These are phyloP conservation scores for Neosilurus hyrtlii DNA, from an alignment of 2,797 vertebrate genomes.

Conservation along the genomic window DNA sequence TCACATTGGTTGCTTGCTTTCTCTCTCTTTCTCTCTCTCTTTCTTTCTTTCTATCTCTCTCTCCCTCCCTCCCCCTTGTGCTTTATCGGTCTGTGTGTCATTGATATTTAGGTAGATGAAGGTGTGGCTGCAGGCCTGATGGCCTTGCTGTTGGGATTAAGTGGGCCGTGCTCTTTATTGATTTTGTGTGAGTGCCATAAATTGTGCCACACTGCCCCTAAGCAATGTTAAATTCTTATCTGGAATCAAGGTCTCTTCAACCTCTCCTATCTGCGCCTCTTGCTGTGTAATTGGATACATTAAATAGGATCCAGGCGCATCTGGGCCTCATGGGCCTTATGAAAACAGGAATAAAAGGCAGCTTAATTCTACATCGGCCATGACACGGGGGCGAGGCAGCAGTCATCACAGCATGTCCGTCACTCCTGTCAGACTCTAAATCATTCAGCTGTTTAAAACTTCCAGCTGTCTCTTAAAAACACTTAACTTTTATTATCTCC, in stretches of 20 bases:
- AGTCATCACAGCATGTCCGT: neutral
- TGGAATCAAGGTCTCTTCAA: slow-evolving; percentile 55
- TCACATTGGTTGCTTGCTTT: too few relatives aligned
- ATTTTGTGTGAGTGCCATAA: slow-evolving; percentile 55
- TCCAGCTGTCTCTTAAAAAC: neutral
- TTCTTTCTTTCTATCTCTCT: neutral
- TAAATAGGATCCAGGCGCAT: slow-evolving; percentile 24
- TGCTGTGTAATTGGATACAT: slow-evolving; percentile 41
- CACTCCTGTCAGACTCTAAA: slow-evolving; percentile 5
- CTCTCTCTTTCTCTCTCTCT: neutral
- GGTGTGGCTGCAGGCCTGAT: slow-evolving; percentile 44
- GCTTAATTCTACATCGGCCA: slow-evolving; percentile 32
- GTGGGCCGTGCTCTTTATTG: slow-evolving; percentile 55
- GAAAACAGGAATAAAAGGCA: slow-evolving; percentile 35
- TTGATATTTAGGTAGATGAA: slow-evolving; percentile 20
- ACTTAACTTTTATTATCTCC: slow-evolving; percentile 14
- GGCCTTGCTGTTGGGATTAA: slow-evolving; percentile 54
- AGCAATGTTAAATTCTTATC: slow-evolving; percentile 56
- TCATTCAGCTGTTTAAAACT: neutral
- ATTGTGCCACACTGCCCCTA: slow-evolving; percentile 48
- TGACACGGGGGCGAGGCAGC: slow-evolving; percentile 6
- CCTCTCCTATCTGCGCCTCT: slow-evolving; percentile 28
- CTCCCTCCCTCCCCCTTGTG: neutral
- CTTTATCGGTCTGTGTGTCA: neutral
- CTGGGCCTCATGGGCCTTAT: slow-evolving; percentile 1